These are phyloP conservation scores for Ariolimax columbianus DNA, from an alignment of 2,888 invertebrate species.

Conservation along the genomic window DNA sequence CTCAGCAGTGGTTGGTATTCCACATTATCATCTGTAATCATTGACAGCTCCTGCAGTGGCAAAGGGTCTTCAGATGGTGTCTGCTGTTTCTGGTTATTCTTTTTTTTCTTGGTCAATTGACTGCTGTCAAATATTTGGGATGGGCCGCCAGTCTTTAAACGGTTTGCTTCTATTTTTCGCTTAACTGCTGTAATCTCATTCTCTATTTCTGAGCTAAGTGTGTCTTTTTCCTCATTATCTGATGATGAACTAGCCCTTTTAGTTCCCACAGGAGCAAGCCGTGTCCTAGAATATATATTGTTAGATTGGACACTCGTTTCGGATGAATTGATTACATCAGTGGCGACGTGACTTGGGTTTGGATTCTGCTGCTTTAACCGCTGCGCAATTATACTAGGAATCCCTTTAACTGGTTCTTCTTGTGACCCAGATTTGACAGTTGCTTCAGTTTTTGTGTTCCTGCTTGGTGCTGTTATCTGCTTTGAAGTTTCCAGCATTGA, in stretches of 20 bases:
- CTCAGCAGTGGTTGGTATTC: conserved; percentile 62
- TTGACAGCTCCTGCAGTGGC: conserved; percentile 64
- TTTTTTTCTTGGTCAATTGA: conserved; percentile 54
- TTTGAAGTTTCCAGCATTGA: neutral
- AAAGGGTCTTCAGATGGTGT: conserved; percentile 36
- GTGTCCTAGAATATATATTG: conserved; percentile 14
- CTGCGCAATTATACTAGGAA: conserved; percentile 64
- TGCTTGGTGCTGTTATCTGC: neutral
- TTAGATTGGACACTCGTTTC: neutral
- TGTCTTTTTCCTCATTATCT: conserved; percentile 1
- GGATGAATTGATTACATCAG: conserved; percentile 6
- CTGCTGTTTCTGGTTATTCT: conserved; percentile 47
- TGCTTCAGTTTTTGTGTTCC: neutral
- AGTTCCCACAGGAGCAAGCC: neutral
- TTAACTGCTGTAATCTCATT: conserved; percentile 51
- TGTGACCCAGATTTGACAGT: neutral
- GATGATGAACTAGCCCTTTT: neutral
- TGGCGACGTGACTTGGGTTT: conserved; percentile 33
- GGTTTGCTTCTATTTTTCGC: conserved; percentile 45
- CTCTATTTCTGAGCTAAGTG: conserved; percentile 47
- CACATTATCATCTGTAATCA: conserved; percentile 59
- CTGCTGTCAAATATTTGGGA: conserved; percentile 57
- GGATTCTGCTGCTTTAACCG: conserved; percentile 57
- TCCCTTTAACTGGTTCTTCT: conserved; percentile 59
- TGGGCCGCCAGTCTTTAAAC: conserved; percentile 43